These are phyloP conservation scores for Aix galericulata DNA, from an alignment of 2,113 vertebrate genomes.

Conservation along the genomic window DNA sequence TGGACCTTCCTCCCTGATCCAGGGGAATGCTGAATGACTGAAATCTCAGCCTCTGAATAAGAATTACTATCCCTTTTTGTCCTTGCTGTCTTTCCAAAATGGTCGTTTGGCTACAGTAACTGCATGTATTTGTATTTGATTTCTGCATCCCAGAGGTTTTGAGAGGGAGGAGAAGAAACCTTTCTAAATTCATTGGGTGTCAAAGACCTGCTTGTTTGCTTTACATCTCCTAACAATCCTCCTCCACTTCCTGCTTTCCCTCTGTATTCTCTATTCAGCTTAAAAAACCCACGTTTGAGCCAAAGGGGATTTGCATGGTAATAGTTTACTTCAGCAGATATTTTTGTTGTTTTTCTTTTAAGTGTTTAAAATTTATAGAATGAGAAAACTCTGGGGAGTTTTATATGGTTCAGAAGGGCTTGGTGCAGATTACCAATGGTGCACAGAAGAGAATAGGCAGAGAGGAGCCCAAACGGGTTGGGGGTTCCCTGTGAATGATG, in stretches of 20 bases:
- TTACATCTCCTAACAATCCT: background rate
- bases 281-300: background rate
- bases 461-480: background rate
- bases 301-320: conserved; percentile 6
- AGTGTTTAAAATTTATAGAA: conserved; percentile 6
- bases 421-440: background rate
- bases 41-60: background rate
- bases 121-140: background rate
- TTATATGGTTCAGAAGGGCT: conserved; percentile 1
- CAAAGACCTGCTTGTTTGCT: background rate
- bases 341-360: background rate
- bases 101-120: background rate
- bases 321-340: background rate
- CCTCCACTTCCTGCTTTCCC: background rate
- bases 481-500: background rate
- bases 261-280: background rate
- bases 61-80: background rate
- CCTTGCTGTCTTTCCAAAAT: background rate
- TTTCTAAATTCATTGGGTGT: background rate
- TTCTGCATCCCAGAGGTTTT: background rate
- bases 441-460: background rate
- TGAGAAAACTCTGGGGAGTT: background rate
- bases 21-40: background rate
- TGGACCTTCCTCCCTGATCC: background rate
- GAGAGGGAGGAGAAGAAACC: background rate